Base-by-base conservation (phyloP, 2,888 invertebrate species). In the Entomobrya proxima region DNA sequence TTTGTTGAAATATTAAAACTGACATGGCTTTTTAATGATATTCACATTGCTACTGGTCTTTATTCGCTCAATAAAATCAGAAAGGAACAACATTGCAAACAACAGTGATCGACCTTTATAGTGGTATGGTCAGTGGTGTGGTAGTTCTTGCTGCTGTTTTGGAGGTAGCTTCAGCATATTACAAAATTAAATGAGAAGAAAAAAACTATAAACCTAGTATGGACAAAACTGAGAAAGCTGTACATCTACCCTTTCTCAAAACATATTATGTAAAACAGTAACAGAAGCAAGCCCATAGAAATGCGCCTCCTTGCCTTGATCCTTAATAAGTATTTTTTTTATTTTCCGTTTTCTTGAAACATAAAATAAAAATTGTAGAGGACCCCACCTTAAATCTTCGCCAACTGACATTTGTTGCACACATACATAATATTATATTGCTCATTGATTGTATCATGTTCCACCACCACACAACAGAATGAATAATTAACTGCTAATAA, bases 331-430 rank as follows among this genome's bases (percentile, higher is more conserved):
- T n/a, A 37, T 52, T 64, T 58, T 50, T 50, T 67, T 27, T 50
- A 50, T 74, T 18, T 27, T 30, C n/a, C 30, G n/a, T 24, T 32
- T 78, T 79, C 32, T 21, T 35, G 37, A 15, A 37, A 58, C 18
- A 40, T 37, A 50, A 58, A 13, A 58, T 32, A 58, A 77, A 47
- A 78, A 64, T 32, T 30, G 27, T 76, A n/a, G 35, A 61, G 44
- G 75, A 85, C 85, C 86, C 81, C 86, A 86, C 86, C 86, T 86
- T 86, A 86, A 86, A 86, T 86, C 86, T 81, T 86, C 77, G 27
- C 77, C 69, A 86, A 61, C 86, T 86, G 86, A 86, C 86, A 81
- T 76, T 86, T 86, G 81, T 81, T 86, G 81, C 77, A 50, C 74
- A 74, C 61, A 81, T 44, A 61, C 72, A 55, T 69, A 78, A 80